These are phyloP conservation scores for Centropus bengalensis DNA, from an alignment of 2,113 vertebrate genomes.

Conservation along the genomic window DNA sequence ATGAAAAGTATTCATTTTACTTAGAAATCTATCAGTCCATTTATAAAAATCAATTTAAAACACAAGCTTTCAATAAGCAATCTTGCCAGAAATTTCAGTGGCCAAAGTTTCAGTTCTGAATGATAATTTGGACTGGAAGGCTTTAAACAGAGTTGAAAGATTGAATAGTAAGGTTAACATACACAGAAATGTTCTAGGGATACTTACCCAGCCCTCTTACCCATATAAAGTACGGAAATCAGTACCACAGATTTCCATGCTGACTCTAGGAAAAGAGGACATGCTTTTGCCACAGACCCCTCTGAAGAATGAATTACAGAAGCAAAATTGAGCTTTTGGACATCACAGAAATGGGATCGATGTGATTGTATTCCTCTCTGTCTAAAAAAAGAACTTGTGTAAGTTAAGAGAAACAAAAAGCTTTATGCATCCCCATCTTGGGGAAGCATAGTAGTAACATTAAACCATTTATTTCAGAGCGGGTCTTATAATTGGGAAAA, in stretches of 20 bases:
- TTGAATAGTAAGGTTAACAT: not conserved
- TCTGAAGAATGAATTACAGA: not conserved
- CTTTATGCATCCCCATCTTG: not conserved
- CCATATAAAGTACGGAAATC: not conserved
- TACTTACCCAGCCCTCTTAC: not conserved
- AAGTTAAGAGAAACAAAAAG: constrained; percentile 2
- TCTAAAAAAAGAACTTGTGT: not conserved
- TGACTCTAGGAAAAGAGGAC: not conserved
- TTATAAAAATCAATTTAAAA: not conserved
- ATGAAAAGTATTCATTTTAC: not conserved
- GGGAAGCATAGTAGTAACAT: not conserved
- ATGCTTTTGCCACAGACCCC: not conserved
- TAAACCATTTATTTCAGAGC: not conserved
- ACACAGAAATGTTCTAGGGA: not conserved
- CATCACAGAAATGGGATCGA: not conserved
- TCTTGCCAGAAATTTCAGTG: not conserved
- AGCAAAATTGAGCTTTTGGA: not conserved
- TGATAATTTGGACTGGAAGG: not conserved
- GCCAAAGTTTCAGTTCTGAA: not conserved
- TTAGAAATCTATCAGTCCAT: not conserved
- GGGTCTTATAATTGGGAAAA: not conserved
- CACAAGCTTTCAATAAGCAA: not conserved
- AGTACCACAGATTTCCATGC: not conserved
- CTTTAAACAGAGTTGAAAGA: not conserved
- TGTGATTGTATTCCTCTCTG: not conserved